A percentile compares a stretch with the other conserved stretches of the same genome.
Evolutionary conservation across 2,113 vertebrate genomes (phyloP).

Genomic region (Cyphomyrus plagiostoma): DNA sequence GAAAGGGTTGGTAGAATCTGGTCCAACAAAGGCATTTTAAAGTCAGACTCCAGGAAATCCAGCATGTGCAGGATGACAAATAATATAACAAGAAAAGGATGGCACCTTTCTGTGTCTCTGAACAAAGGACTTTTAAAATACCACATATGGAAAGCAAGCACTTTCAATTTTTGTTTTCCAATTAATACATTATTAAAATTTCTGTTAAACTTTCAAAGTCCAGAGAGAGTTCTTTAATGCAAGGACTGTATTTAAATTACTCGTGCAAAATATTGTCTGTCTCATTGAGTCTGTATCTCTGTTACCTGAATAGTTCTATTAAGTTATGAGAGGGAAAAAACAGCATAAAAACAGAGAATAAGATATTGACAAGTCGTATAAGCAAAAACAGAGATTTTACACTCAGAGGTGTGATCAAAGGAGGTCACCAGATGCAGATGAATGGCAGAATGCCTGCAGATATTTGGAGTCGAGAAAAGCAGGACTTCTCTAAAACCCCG

Average conservation of each 20-base stretch:
- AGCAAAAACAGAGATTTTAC: neutral
- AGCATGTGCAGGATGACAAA: constrained; percentile 33
- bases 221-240: neutral
- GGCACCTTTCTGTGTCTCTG: neutral
- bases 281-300: neutral
- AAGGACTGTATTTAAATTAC: neutral
- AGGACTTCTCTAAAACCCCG: neutral
- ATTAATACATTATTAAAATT: neutral
- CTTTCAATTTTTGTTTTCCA: neutral
- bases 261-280: neutral
- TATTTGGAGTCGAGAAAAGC: neutral
- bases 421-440: neutral
- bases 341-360: neutral
- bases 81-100: neutral
- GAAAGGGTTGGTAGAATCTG: constrained; percentile 42
- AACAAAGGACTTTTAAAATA: neutral
- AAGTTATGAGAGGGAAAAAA: neutral
- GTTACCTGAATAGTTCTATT: neutral
- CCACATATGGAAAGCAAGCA: neutral
- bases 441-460: neutral
- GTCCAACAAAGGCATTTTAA: constrained; percentile 61
- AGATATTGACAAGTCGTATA: neutral
- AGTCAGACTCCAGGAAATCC: constrained; percentile 50
- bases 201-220: neutral
- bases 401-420: neutral